A percentile compares a stretch with the other conserved stretches of the same genome.
These are phyloP conservation scores for Pristionchus japonicus DNA, from an alignment of 2,888 invertebrate genomes.

Conservation along the genomic window DNA sequence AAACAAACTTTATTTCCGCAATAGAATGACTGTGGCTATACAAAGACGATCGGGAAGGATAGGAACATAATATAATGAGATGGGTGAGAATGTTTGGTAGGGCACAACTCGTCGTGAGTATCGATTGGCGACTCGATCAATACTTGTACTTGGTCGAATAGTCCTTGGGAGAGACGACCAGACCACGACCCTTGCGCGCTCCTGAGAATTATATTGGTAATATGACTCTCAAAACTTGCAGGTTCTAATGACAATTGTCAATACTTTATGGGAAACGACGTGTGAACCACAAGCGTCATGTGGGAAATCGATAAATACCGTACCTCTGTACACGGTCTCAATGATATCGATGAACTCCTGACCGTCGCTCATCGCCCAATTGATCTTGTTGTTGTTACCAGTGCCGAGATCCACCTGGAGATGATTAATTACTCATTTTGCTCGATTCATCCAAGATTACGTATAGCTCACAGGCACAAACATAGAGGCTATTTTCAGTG, in stretches of 20 bases:
- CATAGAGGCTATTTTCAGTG: too few relatives aligned
- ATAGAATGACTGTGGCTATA: background rate
- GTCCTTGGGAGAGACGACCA: conserved; percentile 98
- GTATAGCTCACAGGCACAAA: background rate
- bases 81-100: background rate
- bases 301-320: background rate
- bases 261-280: background rate
- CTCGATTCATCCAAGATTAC: background rate
- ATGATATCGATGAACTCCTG: conserved; percentile 99
- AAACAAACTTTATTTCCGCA: background rate
- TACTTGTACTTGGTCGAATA: conserved; percentile 99
- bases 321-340: conserved; percentile 88
- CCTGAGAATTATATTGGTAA: conserved; percentile 79
- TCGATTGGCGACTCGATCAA: conserved; percentile 76
- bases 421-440: background rate
- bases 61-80: background rate
- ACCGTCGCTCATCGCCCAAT: conserved; percentile 98
- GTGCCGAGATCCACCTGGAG: conserved; percentile 59
- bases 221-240: background rate
- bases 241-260: background rate
- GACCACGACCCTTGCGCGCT: conserved; percentile 96
- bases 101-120: background rate
- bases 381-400: conserved; percentile 78
- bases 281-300: too few relatives aligned
- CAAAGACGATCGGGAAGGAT: background rate